These are phyloP conservation scores for Actinia tenebrosa DNA, from an alignment of 64 coral and sea anemone genomes.

Conservation along the genomic window DNA sequence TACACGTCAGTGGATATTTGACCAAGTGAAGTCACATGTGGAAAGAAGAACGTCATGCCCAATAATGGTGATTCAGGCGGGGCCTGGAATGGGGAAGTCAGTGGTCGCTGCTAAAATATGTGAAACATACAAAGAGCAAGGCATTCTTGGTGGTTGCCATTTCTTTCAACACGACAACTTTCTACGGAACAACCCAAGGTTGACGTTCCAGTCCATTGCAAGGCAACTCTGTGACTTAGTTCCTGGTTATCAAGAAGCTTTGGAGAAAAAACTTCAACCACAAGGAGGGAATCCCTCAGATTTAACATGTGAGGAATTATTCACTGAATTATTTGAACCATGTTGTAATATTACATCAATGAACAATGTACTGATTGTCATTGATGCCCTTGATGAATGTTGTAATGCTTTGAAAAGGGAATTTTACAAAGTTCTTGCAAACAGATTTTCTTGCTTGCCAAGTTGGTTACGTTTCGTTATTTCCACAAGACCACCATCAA, in stretches of 20 bases:
- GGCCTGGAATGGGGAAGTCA: slow-evolving; percentile 62
- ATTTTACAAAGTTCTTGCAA: background rate
- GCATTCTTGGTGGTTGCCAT: slow-evolving; percentile 42
- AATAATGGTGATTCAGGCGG: slow-evolving; percentile 31
- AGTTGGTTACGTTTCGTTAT: background rate
- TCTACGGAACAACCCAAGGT: slow-evolving; percentile 33
- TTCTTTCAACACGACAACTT: slow-evolving; percentile 56
- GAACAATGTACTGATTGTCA: background rate
- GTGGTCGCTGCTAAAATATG: slow-evolving; percentile 48
- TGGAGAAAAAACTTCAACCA: slow-evolving; percentile 33
- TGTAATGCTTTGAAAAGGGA: background rate
- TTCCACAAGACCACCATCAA: background rate
- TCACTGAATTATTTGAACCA: background rate
- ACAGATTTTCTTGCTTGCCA: background rate
- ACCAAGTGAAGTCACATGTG: too few relatives aligned
- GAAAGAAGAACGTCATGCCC: too few relatives aligned
- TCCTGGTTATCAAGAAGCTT: slow-evolving; percentile 23
- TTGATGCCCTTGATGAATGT: slow-evolving; percentile 6
- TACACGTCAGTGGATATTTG: too few relatives aligned
- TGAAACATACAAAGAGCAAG: slow-evolving; percentile 12
- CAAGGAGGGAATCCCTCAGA: background rate
- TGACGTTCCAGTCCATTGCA: slow-evolving; percentile 56
- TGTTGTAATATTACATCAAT: background rate
- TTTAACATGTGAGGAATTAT: background rate
- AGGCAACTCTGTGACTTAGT: slow-evolving; percentile 21